Base-by-base conservation (phyloP, 2,113 vertebrate genomes). In the Hippocampus zosterae region DNA sequence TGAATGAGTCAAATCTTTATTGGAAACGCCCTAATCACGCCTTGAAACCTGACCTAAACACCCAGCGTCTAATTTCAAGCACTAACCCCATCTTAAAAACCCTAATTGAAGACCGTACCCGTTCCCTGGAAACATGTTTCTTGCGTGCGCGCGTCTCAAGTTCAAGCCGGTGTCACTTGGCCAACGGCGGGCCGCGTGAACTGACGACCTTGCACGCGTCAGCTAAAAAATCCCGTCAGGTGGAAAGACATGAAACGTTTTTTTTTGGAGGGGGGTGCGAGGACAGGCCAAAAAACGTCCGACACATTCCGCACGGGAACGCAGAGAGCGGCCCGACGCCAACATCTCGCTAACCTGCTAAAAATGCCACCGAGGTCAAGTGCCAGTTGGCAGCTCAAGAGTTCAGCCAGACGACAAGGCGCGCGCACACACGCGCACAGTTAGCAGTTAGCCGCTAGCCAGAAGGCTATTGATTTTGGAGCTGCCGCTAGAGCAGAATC, bases 371-470 rank as follows among this genome's bases (percentile, higher is more conserved):
- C 27, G 57, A 33, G 55, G 23, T 57, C 23, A 25, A 57, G 27
- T 33, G 57, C 27, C 57, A 60, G 57, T 60, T 18, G 13, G 27
- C 57, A 16, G 57, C 57, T 60, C 6, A 29, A 29, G 57, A 60
- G 57, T 60, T 60, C 57, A 60, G 57, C 57, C 57, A 60, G 57
- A 60, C 27, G 57, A 60, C 57, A 60, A 37, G 2, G 25, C 55
- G 11, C 23, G 21, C 52, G 21, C 50, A 3, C 55, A 25, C 23
- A 2, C 3, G 12, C 23, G 21, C 23, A 18, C 57, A 60, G 27
- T 60, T 60, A 60, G 57, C 57, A 60, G 57, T 33, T 60, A 60
- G 57, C 57, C 15, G 27, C 57, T 60, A 60, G 27, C 57, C 57
- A 60, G 27, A 29, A 18, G 27, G 5, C 27, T 60, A 16, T 60